A percentile compares a stretch with the other conserved stretches of the same genome.
phyloP scores from a whole-genome alignment of 1,140 invertebrate species.

The Ladona fulva region DNA sequence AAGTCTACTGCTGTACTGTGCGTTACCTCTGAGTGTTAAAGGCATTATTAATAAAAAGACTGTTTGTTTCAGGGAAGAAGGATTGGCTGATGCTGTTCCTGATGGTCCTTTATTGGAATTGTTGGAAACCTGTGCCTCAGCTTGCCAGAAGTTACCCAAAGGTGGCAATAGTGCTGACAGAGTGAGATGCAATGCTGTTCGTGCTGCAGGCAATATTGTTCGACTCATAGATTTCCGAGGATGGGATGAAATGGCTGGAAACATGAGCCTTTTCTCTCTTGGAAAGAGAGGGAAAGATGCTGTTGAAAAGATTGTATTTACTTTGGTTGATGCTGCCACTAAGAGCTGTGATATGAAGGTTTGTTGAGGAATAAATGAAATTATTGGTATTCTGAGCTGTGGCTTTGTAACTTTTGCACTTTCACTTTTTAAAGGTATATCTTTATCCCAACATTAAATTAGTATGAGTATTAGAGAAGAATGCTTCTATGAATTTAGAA shows the following conservation, averaged over 20 bases:
- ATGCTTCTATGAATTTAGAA: too few species aligned
- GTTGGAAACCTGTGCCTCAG: conserved; percentile 51
- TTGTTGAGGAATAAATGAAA: too few species aligned
- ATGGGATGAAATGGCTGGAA: conserved; percentile 32
- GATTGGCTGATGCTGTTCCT: conserved; percentile 52
- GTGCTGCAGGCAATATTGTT: conserved; percentile 70
- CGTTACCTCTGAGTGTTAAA: too few species aligned
- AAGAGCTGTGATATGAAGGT: conserved; percentile 69
- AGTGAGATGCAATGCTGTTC: conserved; percentile 66
- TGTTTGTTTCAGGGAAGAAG: conserved; percentile 37
- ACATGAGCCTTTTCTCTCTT: neutral
- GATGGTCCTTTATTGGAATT: conserved; percentile 56
- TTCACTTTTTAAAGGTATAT: too few species aligned
- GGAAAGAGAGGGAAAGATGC: conserved; percentile 27
- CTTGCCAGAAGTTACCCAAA: conserved; percentile 34
- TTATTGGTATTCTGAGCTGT: too few species aligned
- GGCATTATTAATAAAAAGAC: too few species aligned
- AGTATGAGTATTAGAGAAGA: too few species aligned
- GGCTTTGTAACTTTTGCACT: too few species aligned
- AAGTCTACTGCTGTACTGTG: too few species aligned
- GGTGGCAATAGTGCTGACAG: conserved; percentile 24
- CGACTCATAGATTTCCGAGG: conserved; percentile 46
- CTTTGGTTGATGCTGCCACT: conserved; percentile 55
- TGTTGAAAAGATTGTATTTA: conserved; percentile 41
- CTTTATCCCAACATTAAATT: too few species aligned